Evolutionary conservation across 2,797 vertebrate species (phyloP), one percentile per base, ranked within the genome.

Genomic region (Lacerta bilineata): DNA sequence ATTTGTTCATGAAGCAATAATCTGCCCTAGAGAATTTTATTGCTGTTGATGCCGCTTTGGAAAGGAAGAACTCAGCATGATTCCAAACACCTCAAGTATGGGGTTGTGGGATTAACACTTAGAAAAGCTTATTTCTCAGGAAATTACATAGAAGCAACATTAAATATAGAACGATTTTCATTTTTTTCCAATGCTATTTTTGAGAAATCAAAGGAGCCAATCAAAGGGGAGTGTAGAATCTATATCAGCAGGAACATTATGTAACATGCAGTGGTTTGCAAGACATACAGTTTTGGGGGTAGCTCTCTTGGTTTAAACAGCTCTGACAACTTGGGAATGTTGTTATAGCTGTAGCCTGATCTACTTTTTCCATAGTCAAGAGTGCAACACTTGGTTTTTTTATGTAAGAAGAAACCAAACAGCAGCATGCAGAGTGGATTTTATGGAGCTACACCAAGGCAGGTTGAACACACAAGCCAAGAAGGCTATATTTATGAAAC

Each of bases 1-100:
- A 90, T 36, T 69, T 93, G 84, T 84, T 90, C 92, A 87, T n/a
- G 2, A 74, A 91, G 83, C 4, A 85, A n/a, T 5, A 84, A 41
- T 59, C 88, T 91, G 20, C 83, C 50, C 77, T 90, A 36, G 79
- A 86, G 61, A 85, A 82, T 89, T 43, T 84, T 74, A 76, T 10
- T 55, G 77, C 27, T 91, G 3, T 79, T 90, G 90, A 87, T 20
- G 91, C 90, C 59, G 75, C 71, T 88, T 1, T 61, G 90, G 76
- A 89, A 93, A 0, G 5, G 90, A 93, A 90, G 93, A 27, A 5
- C 82, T 5, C 15, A 29, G 7, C 25, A 84, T 85, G 2, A 46
- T 84, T 68, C 78, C 64, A 46, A 74, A 68, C 20, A 78, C 50
- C 39, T 41, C 59, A 43, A 68, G 9, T 77, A 33, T 59, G 78